Evolutionary conservation across 2,888 invertebrate species (phyloP), one percentile per base, ranked within the genome.

Genomic region (Gastracanthus pulcherrimus): DNA sequence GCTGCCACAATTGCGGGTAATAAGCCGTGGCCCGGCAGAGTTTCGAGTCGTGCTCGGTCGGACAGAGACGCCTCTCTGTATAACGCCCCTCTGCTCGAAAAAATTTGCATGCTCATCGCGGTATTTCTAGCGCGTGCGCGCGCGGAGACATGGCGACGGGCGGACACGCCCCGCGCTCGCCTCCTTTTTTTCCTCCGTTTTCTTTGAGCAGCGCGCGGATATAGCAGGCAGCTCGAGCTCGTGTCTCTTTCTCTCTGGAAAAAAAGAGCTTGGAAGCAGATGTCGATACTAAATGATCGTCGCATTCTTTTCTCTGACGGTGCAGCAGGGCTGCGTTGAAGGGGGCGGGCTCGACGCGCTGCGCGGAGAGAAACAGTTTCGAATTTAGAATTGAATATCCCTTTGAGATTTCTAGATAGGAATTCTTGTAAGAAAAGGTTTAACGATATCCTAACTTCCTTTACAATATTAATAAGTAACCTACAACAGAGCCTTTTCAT

Each of bases 1-100:
- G n/a, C n/a, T 85, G 84, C 87, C 89, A 91, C 91, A 90, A 91
- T 91, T 90, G 90, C 89, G 86, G 89, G 90, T 91, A 91, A 91
- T 91, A 90, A 90, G 90, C 89, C 88, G 85, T 86, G 86, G 84
- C n/a, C n/a, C n/a, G n/a, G n/a, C n/a, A 87, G 86, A 87, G 60
- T 41, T 11, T 60, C 75, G 87, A 84, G 87, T 87, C 87, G 76
- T 67, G 41, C 55, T 55, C 60, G 60, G 19, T 48, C 26, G 26
- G 55, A 11, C 6, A 9, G 34, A 31, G 29, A 45, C n/a, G n/a
- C n/a, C n/a, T n/a, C n/a, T n/a, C n/a, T n/a, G n/a, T n/a, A n/a
- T n/a, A n/a, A n/a, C n/a, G 36, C 23, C 48, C 2, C 51, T 34
- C 48, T 1, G 86, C 85, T 85, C 86, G 85, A 60, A 69, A 71